phyloP scores from a whole-genome alignment of 92 coral and sea anemone species.

The Epizoanthus scotinus region DNA sequence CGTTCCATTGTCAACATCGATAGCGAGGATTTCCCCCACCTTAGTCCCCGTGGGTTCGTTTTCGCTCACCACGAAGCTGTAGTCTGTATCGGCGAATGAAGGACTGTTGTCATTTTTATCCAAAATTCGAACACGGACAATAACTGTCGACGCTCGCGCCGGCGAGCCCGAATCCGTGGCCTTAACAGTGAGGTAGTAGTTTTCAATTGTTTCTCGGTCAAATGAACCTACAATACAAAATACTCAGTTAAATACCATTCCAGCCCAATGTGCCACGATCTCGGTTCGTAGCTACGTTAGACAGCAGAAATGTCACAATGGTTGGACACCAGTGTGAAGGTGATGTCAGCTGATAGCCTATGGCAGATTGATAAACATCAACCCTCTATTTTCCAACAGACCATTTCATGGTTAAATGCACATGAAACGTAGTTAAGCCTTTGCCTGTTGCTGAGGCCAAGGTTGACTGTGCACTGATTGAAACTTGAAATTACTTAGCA shows the following conservation, averaged over 20 bases:
- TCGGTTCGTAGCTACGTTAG: too few species aligned
- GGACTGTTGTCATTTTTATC: conserved; percentile 80
- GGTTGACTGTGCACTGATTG: too few species aligned
- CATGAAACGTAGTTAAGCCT: too few species aligned
- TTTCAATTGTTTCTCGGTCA: conserved; percentile 68
- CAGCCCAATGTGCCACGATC: too few species aligned
- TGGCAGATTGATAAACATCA: too few species aligned
- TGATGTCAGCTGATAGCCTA: too few species aligned
- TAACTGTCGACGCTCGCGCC: conserved; percentile 45
- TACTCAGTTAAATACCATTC: too few species aligned
- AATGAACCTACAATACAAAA: conserved; percentile 49
- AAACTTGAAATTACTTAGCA: too few species aligned
- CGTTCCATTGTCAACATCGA: conserved; percentile 71
- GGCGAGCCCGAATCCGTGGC: conserved; percentile 75
- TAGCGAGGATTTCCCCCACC: conserved; percentile 61
- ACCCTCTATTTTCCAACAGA: too few species aligned
- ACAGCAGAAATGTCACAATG: not conserved
- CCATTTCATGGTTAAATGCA: too few species aligned
- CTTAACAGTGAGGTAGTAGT: conserved; percentile 65
- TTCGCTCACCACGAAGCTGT: conserved; percentile 55
- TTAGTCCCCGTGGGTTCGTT: conserved; percentile 49
- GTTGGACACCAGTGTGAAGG: not conserved
- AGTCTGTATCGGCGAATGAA: conserved; percentile 52
- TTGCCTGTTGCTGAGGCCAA: too few species aligned
- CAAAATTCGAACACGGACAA: conserved; percentile 61